Percentiles rank a stretch among this genome's conserved stretches.
Conservation (phyloP, 2,888 invertebrate genomes). For the Tipula lateralis region DNA sequence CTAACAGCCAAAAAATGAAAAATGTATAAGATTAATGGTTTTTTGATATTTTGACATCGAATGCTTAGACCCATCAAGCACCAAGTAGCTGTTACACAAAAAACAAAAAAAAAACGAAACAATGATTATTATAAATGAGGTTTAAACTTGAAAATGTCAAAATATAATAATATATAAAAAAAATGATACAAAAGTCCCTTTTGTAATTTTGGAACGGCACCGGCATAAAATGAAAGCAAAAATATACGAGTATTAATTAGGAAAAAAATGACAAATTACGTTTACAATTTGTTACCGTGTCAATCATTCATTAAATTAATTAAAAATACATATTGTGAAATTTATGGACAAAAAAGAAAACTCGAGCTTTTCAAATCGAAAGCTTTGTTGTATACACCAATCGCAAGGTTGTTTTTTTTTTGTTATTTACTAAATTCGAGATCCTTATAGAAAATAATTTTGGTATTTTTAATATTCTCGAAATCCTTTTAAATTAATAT, state of each 20-base stretch:
- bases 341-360: not conserved
- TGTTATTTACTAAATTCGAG: no score
- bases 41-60: not conserved
- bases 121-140: constrained; percentile 1
- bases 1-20: not conserved
- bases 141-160: constrained; percentile 24
- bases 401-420: no score
- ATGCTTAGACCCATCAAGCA: not conserved
- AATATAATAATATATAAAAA: not conserved
- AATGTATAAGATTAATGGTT: not conserved
- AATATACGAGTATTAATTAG: not conserved
- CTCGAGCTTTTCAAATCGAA: no score
- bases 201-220: not conserved
- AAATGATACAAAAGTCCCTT: not conserved
- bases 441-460: not conserved
- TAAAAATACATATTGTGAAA: not conserved
- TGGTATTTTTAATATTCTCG: not conserved
- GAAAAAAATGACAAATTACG: not conserved
- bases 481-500: not conserved
- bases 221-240: not conserved
- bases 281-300: not conserved
- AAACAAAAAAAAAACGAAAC: not conserved
- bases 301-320: not conserved
- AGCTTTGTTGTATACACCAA: no score
- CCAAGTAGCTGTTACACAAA: not conserved